phyloP scores from a whole-genome alignment of 1,140 invertebrate species.

The Drosophila saltans region DNA sequence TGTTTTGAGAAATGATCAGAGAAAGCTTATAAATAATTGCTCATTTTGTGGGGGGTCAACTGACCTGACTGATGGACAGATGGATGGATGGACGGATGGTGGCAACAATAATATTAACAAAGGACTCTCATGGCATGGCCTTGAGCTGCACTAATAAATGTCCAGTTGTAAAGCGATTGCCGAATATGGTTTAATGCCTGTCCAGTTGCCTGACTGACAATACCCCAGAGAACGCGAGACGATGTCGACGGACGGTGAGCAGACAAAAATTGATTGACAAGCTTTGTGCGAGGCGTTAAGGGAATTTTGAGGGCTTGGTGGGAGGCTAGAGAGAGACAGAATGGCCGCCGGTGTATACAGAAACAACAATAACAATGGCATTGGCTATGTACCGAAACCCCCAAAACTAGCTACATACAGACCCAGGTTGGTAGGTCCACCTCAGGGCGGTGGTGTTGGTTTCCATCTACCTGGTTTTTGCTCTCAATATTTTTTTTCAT shows the following conservation, averaged over 20 bases:
- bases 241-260: conserved; percentile 30
- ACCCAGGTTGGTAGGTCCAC: too few species aligned
- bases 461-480: conserved; percentile 1
- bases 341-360: conserved; percentile 12
- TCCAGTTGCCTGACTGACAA: conserved; percentile 13
- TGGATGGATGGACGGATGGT: conserved; percentile 35
- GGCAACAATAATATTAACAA: neutral
- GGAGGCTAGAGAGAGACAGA: neutral
- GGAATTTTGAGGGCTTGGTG: neutral
- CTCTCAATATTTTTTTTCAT: conserved; percentile 51
- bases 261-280: conserved; percentile 79
- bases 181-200: conserved; percentile 68
- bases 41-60: conserved; percentile 35
- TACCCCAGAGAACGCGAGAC: conserved; percentile 23
- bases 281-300: conserved; percentile 58
- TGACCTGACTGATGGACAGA: conserved; percentile 42
- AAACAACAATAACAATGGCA: conserved; percentile 30
- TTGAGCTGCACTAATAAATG: conserved; percentile 77
- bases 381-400: conserved; percentile 44
- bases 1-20: conserved; percentile 64
- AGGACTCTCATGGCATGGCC: conserved; percentile 35
- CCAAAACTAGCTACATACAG: neutral
- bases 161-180: conserved; percentile 64
- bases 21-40: conserved; percentile 68
- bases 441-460: neutral